Percentiles rank a stretch among this genome's conserved stretches.
These are phyloP conservation scores for Merops nubicus DNA, from an alignment of 2,113 vertebrate species.

Conservation along the genomic window DNA sequence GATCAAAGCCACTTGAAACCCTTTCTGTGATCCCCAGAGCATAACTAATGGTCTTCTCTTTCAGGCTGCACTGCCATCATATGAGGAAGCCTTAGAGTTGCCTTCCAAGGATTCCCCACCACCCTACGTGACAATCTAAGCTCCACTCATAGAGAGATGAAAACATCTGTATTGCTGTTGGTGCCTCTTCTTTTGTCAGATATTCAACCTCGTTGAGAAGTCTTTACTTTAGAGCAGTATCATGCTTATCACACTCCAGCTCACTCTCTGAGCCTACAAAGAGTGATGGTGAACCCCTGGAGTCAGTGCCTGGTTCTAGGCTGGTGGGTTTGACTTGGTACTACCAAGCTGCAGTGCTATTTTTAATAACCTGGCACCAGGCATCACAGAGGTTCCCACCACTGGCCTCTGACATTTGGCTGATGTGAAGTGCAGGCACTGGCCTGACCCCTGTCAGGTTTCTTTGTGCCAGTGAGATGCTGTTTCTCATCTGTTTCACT, in stretches of 20 bases:
- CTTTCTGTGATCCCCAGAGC: background rate
- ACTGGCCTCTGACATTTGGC: background rate
- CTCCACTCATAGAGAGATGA: background rate
- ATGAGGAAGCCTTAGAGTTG: slow-evolving; percentile 80
- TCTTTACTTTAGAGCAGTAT: background rate
- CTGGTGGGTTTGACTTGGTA: background rate
- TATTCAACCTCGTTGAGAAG: background rate
- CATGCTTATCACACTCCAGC: background rate
- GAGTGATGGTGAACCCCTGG: background rate
- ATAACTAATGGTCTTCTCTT: background rate
- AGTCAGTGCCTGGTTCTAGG: background rate
- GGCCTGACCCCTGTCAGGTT: background rate
- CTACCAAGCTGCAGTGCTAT: background rate
- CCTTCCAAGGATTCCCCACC: slow-evolving; percentile 71
- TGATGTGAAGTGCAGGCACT: background rate
- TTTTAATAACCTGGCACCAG: background rate
- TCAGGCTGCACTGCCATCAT: slow-evolving; percentile 78
- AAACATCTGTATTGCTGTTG: background rate
- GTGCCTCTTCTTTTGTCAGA: background rate
- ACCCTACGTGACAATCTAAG: slow-evolving; percentile 67
- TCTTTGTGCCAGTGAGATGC: background rate
- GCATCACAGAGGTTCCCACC: background rate
- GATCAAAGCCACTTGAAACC: background rate
- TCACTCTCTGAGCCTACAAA: background rate
- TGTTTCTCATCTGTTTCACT: background rate